Conservation (phyloP, 2,888 invertebrate species). For the Nemotelus pantherinus region DNA sequence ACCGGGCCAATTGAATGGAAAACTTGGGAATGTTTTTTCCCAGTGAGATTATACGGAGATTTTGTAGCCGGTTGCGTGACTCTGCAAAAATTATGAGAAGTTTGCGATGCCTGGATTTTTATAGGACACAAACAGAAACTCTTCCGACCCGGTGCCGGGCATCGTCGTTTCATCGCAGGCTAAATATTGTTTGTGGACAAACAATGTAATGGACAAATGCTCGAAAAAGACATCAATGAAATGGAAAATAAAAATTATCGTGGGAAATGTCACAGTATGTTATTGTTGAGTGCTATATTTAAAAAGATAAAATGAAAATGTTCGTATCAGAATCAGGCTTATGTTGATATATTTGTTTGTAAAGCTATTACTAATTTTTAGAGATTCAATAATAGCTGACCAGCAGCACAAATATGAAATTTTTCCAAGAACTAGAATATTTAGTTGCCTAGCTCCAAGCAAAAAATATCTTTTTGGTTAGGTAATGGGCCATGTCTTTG, state of each 20-base stretch:
- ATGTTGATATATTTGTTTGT: too few species aligned
- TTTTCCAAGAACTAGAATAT: too few species aligned
- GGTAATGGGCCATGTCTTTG: too few species aligned
- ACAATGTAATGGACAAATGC: neutral
- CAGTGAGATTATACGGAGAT: conserved; percentile 37
- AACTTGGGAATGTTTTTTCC: conserved; percentile 35
- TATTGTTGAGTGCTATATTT: neutral
- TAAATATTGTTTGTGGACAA: conserved; percentile 35
- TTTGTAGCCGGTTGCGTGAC: conserved; percentile 46
- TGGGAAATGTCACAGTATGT: conserved; percentile 33
- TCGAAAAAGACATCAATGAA: conserved; percentile 2
- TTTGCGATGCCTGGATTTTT: conserved; percentile 22
- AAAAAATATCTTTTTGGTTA: too few species aligned
- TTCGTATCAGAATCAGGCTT: too few species aligned
- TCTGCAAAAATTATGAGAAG: conserved; percentile 46
- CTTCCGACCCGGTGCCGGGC: neutral
- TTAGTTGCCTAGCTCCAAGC: too few species aligned
- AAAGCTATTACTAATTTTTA: too few species aligned
- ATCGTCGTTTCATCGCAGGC: conserved; percentile 24
- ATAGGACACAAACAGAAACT: conserved; percentile 6
- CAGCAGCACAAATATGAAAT: too few species aligned
- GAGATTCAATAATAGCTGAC: too few species aligned
- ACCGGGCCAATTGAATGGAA: conserved; percentile 39
- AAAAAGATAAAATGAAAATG: neutral
- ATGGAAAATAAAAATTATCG: conserved; percentile 33